Evolutionary conservation across 2,113 vertebrate genomes (phyloP), one percentile per base, ranked within the genome.

Genomic region (Hyla sarda): DNA sequence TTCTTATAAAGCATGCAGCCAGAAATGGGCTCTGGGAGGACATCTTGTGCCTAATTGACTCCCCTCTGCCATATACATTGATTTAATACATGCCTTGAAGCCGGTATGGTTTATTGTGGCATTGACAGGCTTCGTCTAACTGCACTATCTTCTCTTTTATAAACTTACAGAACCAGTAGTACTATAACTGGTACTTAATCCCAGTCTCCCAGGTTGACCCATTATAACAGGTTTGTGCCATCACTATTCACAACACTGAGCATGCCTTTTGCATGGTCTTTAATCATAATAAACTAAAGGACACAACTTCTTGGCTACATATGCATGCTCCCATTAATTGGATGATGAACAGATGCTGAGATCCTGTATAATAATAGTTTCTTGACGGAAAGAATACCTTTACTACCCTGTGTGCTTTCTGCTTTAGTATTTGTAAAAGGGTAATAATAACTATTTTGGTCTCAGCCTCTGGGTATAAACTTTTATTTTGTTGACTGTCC

Each of bases 1-100:
- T 77, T 90, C 79, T 78, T 88, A 79, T 88, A 54, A 90, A 32
- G 91, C 90, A 91, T 84, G 91, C 92, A 34, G 76, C 76, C 76
- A 79, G 16, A 79, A 56, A 79, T 58, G 37, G 41, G 75, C 76
- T 79, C 19, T 28, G 32, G 28, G 34, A 81, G 56, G 37, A 81
- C 78, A 1, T 16, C 58, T 28, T 62, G 54, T 45, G 54, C 23
- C 34, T 12, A 41, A 14, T n/a, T n/a, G 34, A 62, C 34, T 62
- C 23, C 50, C 47, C 56, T 47, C 23, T 62, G 34, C 54, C 56
- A 45, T 81, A 6, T 47, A 12, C 56, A 65, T 54, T 81, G 56
- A 41, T 81, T 77, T 81, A 65, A 54, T 25, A 50, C 5, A n/a
- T 80, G 54, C 77, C 77, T 62, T 81, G 19, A 81, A 28, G 78